Base-by-base conservation (phyloP, 2,113 vertebrate species). In the Thunnus thynnus region DNA sequence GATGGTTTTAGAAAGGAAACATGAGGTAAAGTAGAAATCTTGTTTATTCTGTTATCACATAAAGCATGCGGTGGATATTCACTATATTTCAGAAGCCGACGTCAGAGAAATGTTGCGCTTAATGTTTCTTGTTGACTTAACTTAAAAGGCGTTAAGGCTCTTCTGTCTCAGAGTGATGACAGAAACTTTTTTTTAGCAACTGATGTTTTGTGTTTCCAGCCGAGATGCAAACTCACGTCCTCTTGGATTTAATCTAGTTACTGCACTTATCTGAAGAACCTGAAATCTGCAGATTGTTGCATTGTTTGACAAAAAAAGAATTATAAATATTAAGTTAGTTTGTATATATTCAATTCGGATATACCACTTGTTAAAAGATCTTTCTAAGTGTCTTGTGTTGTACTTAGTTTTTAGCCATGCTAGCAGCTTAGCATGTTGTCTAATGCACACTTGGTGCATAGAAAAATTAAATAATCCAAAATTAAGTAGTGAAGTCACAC, bases 181-280 rank as follows among this genome's bases (percentile, higher is more conserved):
- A 4, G 58, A 20, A 51, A 9, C 80, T 68, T 36, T 7, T 54
- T 80, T 58, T 47, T 12, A 72, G 50, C 20, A 2, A 46, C 8
- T 86, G 80, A 83, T 72, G 60, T 70, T 71, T 72, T 30, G 47
- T 0, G 48, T 20, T 20, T 20, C 18, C 13, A 8, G 41, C 55
- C 56, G 56, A 51, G 48, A 75, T 67, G 48, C 69, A 78, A 78
- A 72, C 68, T 3, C 52, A 6, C 4, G 81, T 81, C 63, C 74
- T 70, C 56, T 64, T 30, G 64, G 65, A 20, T 76, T 72, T 75
- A 65, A 88, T 78, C 73, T 14, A 84, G 30, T 88, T 87, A 64
- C 20, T 63, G 9, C 41, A 61, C 32, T 32, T 5, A 32, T 32
- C 30, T 32, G 30, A 32, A 5, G 5, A 32, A 32, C 30, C 30